These are phyloP conservation scores for Machimus rusticus DNA, from an alignment of 2,888 invertebrate species.

Conservation along the genomic window DNA sequence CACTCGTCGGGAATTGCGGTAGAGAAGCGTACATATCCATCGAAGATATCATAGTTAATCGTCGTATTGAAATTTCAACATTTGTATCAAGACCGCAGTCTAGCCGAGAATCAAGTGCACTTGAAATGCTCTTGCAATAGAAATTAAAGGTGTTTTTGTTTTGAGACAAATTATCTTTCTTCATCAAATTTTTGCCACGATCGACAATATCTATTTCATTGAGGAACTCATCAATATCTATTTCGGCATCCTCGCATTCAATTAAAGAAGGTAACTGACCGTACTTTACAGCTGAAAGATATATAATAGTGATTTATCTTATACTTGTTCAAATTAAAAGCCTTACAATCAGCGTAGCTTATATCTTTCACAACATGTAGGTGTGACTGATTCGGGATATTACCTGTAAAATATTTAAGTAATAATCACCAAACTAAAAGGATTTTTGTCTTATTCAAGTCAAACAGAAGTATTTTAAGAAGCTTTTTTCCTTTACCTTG, in stretches of 20 bases:
- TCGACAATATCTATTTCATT: conserved; percentile 75
- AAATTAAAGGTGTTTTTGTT: conserved; percentile 61
- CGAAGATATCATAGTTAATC: conserved; percentile 72
- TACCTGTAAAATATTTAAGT: not conserved
- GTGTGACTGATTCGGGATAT: not conserved
- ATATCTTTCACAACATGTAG: conserved; percentile 45
- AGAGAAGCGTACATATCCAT: conserved; percentile 60
- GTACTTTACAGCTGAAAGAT: conserved; percentile 56
- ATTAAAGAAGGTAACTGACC: conserved; percentile 72
- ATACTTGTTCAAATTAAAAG: not conserved
- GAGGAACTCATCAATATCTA: conserved; percentile 73
- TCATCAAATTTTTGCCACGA: conserved; percentile 68
- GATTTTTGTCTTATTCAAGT: not conserved
- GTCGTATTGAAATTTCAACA: conserved; percentile 77
- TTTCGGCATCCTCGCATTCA: conserved; percentile 83
- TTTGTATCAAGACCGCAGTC: conserved; percentile 81
- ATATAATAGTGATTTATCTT: not conserved
- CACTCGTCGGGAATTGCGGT: conserved; percentile 59
- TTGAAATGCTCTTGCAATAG: conserved; percentile 67
- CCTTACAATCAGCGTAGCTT: conserved; percentile 47
- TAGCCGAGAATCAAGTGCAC: conserved; percentile 78
- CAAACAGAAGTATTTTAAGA: not conserved
- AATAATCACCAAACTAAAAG: not conserved
- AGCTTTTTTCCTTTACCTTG: not conserved
- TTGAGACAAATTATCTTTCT: conserved; percentile 61